Evolutionary conservation across 2,888 invertebrate genomes (phyloP).

Genomic region (Leptopterna dolabrata): DNA sequence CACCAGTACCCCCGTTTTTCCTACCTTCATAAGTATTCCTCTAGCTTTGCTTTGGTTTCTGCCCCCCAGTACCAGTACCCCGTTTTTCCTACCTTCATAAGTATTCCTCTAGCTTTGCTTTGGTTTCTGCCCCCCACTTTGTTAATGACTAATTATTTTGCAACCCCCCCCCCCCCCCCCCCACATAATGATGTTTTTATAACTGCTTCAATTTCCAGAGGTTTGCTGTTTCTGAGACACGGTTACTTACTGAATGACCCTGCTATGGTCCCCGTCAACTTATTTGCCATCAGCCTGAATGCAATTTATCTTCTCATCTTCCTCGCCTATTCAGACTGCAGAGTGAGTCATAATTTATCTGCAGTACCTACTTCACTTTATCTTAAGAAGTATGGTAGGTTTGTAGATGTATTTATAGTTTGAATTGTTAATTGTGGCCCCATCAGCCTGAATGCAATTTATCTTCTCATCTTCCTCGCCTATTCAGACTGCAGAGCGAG

Average conservation of each 20-base stretch:
- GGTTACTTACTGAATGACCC: constrained; percentile 79
- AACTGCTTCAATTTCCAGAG: constrained; percentile 69
- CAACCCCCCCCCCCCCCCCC: no score
- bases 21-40: no score
- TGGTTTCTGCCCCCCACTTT: no score
- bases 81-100: no score
- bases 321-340: constrained; percentile 73
- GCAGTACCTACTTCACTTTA: no score
- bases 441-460: constrained; percentile 75
- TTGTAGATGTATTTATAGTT: not conserved
- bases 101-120: no score
- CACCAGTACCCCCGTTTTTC: no score
- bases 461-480: constrained; percentile 75
- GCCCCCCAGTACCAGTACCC: no score
- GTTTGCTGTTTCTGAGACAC: constrained; percentile 80
- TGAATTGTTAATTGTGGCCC: constrained; percentile 65
- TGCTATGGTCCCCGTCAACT: constrained; percentile 82
- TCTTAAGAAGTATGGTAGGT: not conserved
- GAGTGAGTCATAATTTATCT: constrained; percentile 63
- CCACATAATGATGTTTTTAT: no score
- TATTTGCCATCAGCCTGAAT: constrained; percentile 79
- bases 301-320: constrained; percentile 76
- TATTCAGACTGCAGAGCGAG: constrained; percentile 71
- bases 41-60: no score
- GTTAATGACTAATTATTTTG: no score